Evolutionary conservation across 2,888 invertebrate genomes (phyloP).

Genomic region (Rotaria socialis): DNA sequence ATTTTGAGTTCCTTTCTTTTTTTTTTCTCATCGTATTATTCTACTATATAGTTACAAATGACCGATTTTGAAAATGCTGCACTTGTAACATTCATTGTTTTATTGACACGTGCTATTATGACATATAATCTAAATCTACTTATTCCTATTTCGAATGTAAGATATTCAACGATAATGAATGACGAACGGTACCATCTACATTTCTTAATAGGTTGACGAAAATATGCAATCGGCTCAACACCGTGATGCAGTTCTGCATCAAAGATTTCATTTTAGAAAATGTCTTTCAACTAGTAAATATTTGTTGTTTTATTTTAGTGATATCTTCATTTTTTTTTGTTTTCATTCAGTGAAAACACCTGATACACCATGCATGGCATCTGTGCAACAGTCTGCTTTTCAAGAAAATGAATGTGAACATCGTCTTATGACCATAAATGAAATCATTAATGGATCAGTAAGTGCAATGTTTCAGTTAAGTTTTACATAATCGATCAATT

Average conservation of each 20-base stretch:
- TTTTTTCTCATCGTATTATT: constrained; percentile 47
- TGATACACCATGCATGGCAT: constrained; percentile 24
- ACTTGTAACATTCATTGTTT: constrained; percentile 90
- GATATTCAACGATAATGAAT: not conserved
- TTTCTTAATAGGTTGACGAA: constrained; percentile 58
- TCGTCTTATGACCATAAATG: constrained; percentile 47
- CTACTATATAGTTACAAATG: constrained; percentile 70
- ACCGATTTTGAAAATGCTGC: constrained; percentile 99
- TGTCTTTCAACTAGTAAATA: not conserved
- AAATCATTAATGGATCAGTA: constrained; percentile 48
- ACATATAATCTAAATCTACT: constrained; percentile 91
- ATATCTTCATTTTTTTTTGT: not conserved
- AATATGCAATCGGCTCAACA: constrained; percentile 93
- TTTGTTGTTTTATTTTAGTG: not conserved
- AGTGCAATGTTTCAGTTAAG: not conserved
- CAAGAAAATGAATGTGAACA: constrained; percentile 38
- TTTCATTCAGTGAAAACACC: not conserved
- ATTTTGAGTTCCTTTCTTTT: not conserved
- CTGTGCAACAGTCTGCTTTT: not conserved
- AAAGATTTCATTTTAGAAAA: constrained; percentile 80
- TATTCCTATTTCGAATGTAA: constrained; percentile 89
- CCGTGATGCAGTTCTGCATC: constrained; percentile 74
- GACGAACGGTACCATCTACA: not conserved
- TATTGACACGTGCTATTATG: constrained; percentile 89
- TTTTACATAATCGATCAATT: no score